Evolutionary conservation across 1,140 invertebrate genomes (phyloP), one percentile per base, ranked within the genome.

Genomic region (Drosophila lacertosa): DNA sequence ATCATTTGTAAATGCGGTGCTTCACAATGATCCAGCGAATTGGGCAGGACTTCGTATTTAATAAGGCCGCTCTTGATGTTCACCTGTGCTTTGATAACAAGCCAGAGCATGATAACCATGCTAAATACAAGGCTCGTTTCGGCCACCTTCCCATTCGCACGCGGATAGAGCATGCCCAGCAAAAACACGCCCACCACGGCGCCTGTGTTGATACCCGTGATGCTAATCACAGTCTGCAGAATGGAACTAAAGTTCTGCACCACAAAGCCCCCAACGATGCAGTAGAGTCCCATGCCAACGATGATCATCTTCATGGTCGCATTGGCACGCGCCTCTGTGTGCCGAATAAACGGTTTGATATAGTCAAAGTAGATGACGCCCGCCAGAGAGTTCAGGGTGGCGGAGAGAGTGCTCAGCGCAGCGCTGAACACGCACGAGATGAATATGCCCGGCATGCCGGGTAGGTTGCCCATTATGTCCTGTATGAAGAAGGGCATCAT

Each of bases 301-400:
- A 94, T 93, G 3, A 93, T 92, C 0, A 92, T 59, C 86, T 95
- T 95, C 93, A 95, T 95, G 26, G 93, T 81, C 15, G 93, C 91
- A 74, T 94, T 94, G 1, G 94, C 94, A 13, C 91, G 91, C 0
- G 91, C 89, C 62, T 94, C 93, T 1, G 93, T 93, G 91, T 89
- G 91, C 72, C 65, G 92, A 91, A 74, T 94, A 54, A 63, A 92
- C 65, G 54, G 94, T 66, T 94, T 94, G 1, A 96, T 93, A 77
- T 96, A 94, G 89, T 96, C 95, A 82, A 96, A 94, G 89, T 95
- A 95, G 59, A 95, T 94, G 0, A 95, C 94, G 0, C 95, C 95
- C 1, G 95, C 93, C 92, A 96, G 93, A 1, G 95, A 95, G 86
- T 96, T 96, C 1, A 96, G 84, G 0, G 94, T 94, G 7, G 94